Conservation (phyloP, 2,797 vertebrate species). For the Limosa lapponica region DNA sequence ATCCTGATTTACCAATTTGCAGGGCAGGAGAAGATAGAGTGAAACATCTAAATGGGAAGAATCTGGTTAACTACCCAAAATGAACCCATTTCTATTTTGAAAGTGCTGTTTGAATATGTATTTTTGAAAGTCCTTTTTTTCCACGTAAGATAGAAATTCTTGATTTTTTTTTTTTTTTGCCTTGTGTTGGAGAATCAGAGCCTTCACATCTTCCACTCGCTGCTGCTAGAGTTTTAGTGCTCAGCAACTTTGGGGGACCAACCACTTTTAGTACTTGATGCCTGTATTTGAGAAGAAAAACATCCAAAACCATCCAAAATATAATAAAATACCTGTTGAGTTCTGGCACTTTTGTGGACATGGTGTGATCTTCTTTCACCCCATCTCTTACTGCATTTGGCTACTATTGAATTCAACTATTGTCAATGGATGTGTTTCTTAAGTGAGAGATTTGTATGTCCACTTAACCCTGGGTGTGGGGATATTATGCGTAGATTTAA, state of each 20-base stretch:
- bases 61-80: not conserved
- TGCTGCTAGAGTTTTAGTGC: rapidly evolving
- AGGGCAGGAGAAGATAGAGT: not conserved
- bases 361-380: not conserved
- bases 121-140: not conserved
- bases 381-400: not conserved
- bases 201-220: not conserved
- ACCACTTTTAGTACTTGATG: not conserved
- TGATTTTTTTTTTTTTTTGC: not conserved
- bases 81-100: not conserved
- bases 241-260: not conserved
- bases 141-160: not conserved
- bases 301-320: not conserved
- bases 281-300: not conserved
- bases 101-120: not conserved
- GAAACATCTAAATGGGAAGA: not conserved
- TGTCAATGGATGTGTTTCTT: not conserved
- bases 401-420: not conserved
- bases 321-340: not conserved
- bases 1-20: not conserved
- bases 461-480: not conserved
- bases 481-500: not conserved
- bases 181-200: not conserved
- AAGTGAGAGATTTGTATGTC: not conserved
- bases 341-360: not conserved